A percentile compares a stretch with the other conserved stretches of the same genome.
Evolutionary conservation across 2,113 vertebrate species (phyloP).

Genomic region (Heterochromis multidens): DNA sequence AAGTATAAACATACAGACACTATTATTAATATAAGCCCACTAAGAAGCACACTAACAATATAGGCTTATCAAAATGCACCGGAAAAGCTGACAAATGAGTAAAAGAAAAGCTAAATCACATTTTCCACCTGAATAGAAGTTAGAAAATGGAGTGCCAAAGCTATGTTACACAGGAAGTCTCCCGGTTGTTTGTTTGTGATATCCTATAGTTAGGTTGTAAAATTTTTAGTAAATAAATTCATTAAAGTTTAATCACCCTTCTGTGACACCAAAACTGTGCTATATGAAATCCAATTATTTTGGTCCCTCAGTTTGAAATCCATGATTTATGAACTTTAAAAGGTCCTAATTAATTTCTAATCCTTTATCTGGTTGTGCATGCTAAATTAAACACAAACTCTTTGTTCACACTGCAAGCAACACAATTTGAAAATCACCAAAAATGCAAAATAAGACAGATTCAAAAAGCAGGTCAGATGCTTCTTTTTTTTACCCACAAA

Average conservation of each 20-base stretch:
- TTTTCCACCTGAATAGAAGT: constrained; percentile 17
- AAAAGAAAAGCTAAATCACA: constrained; percentile 32
- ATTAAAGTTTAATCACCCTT: background rate
- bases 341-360: background rate
- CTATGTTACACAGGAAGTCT: constrained; percentile 6
- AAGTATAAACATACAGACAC: constrained; percentile 46
- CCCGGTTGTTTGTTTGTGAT: background rate
- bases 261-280: background rate
- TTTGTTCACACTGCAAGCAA: constrained; percentile 35
- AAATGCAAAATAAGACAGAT: background rate
- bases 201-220: background rate
- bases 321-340: background rate
- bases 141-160: constrained; percentile 8
- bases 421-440: background rate
- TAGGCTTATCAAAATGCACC: constrained; percentile 19
- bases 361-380: background rate
- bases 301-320: background rate
- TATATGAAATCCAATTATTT: background rate
- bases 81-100: constrained; percentile 5
- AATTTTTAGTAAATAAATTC: background rate
- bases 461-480: background rate
- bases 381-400: background rate
- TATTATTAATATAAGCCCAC: background rate
- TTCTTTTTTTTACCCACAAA: background rate
- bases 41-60: constrained; percentile 42